These are phyloP conservation scores for Huso huso DNA, from an alignment of 2,797 vertebrate genomes.

Conservation along the genomic window DNA sequence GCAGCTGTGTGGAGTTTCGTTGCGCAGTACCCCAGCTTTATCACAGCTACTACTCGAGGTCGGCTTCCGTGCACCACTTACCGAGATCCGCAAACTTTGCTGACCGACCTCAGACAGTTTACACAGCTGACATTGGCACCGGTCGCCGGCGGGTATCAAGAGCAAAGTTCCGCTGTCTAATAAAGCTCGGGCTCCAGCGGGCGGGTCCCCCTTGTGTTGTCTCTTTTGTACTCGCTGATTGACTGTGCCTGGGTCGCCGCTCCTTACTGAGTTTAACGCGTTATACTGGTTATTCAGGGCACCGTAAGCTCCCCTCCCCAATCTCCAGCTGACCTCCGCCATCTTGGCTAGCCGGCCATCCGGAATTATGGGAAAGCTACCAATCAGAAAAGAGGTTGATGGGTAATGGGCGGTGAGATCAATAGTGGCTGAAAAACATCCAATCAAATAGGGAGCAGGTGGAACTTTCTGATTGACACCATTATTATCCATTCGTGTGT, in stretches of 20 bases:
- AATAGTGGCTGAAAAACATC: too few relatives aligned
- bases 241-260: too few relatives aligned
- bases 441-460: too few relatives aligned
- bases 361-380: background rate
- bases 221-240: too few relatives aligned
- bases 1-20: too few relatives aligned
- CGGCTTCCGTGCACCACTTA: background rate
- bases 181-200: too few relatives aligned
- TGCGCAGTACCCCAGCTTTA: background rate
- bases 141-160: background rate
- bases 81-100: background rate
- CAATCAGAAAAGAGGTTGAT: slow-evolving; percentile 11
- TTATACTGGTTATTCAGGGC: slow-evolving; percentile 14
- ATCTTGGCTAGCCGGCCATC: slow-evolving; percentile 29
- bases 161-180: too few relatives aligned
- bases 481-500: too few relatives aligned
- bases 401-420: too few relatives aligned
- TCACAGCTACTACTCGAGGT: background rate
- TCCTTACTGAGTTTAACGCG: too few relatives aligned
- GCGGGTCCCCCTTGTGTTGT: too few relatives aligned
- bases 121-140: slow-evolving; percentile 6
- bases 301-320: slow-evolving; percentile 24
- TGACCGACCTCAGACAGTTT: slow-evolving; percentile 1
- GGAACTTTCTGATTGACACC: too few relatives aligned
- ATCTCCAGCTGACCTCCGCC: slow-evolving; percentile 49